Percentiles rank a stretch among this genome's conserved stretches.
These are phyloP conservation scores for Brachionus plicatilis DNA, from an alignment of 1,140 invertebrate species.

Conservation along the genomic window DNA sequence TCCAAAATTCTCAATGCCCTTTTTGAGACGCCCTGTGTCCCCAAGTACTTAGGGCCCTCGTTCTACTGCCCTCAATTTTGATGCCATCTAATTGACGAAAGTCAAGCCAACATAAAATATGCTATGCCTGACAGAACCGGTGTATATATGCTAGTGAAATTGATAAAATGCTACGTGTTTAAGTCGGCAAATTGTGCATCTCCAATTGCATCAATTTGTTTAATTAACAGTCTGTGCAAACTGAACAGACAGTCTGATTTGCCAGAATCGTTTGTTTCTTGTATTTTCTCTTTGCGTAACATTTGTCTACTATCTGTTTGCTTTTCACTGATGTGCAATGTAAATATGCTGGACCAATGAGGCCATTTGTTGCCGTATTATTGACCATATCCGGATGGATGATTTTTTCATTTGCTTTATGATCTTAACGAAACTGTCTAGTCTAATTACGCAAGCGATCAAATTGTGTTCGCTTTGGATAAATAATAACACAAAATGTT, in stretches of 20 bases:
- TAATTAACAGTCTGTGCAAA: neutral
- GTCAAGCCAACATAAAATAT: neutral
- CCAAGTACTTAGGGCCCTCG: neutral
- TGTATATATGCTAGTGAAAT: neutral
- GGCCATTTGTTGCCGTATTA: neutral
- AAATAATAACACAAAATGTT: neutral
- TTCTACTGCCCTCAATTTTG: neutral
- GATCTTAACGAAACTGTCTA: neutral
- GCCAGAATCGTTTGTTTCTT: neutral
- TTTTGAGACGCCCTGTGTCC: neutral
- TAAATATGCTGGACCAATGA: neutral
- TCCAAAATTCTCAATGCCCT: too few relatives aligned
- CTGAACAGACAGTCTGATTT: conserved; percentile 32
- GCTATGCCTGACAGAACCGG: neutral
- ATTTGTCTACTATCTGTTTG: conserved; percentile 27
- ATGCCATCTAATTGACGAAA: neutral
- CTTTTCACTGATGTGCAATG: neutral
- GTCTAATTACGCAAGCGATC: neutral
- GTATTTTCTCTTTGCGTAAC: neutral
- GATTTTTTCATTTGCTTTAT: neutral
- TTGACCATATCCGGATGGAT: neutral
- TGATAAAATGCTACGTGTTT: neutral
- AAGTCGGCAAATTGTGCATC: neutral
- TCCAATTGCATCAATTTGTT: conserved; percentile 1
- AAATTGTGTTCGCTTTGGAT: neutral